These are phyloP conservation scores for Dysidea cf. avara DNA, from an alignment of 37 sponge, comb jelly and placozoan genomes.

Conservation along the genomic window DNA sequence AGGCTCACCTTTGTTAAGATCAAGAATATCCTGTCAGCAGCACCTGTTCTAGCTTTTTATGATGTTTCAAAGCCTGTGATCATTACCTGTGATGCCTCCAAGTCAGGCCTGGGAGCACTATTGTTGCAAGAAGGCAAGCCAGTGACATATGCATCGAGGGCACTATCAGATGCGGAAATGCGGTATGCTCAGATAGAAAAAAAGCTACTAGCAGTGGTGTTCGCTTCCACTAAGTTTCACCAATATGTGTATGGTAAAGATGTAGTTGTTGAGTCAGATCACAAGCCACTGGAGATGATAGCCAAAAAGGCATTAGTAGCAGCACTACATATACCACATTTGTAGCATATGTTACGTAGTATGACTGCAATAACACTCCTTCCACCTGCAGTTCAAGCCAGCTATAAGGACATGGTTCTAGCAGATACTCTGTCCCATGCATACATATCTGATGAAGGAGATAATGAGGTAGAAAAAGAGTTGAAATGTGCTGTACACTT, in stretches of 20 bases:
- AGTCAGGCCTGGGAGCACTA: conserved; percentile 32
- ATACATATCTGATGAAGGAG: background rate
- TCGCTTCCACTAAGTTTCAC: too few relatives aligned
- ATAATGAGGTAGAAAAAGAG: background rate
- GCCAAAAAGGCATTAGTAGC: background rate
- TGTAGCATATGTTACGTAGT: conserved; percentile 2
- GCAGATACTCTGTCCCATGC: background rate
- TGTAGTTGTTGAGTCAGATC: background rate
- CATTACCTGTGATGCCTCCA: conserved; percentile 32
- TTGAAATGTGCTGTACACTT: conserved; percentile 5
- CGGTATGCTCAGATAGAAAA: too few relatives aligned
- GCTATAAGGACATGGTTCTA: background rate
- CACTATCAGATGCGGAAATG: too few relatives aligned
- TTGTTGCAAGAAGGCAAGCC: conserved; percentile 45
- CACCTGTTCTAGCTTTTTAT: conserved; percentile 38
- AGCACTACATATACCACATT: conserved; percentile 5
- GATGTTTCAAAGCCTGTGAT: conserved; percentile 11
- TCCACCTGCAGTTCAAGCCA: background rate
- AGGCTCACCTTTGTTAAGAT: too few relatives aligned
- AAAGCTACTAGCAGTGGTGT: too few relatives aligned
- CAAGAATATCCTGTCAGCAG: background rate
- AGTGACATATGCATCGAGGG: conserved; percentile 24
- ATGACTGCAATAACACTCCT: too few relatives aligned
- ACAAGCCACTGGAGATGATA: conserved; percentile 16
- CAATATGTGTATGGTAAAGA: background rate